Conservation (phyloP, 2,888 invertebrate genomes). For the Phymatocera aterrima region DNA sequence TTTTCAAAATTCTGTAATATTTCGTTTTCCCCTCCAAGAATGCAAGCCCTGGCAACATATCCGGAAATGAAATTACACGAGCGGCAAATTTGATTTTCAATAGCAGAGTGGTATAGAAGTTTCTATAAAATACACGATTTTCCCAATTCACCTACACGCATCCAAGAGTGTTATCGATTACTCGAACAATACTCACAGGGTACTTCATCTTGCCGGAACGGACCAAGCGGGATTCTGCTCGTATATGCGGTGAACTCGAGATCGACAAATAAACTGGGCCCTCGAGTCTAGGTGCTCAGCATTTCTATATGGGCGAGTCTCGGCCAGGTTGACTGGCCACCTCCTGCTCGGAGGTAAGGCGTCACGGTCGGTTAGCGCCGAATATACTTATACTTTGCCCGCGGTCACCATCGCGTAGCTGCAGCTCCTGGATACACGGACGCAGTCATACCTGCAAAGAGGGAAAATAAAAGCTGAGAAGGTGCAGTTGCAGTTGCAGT, state of each 20-base stretch:
- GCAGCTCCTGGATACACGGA: too few relatives aligned
- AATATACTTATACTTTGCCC: constrained; percentile 20
- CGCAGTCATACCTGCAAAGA: background rate
- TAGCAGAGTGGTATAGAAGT: too few relatives aligned
- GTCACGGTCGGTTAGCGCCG: constrained; percentile 36
- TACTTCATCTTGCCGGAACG: constrained; percentile 27
- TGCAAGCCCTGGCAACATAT: too few relatives aligned
- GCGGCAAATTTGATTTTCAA: too few relatives aligned
- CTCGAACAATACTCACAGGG: constrained; percentile 23
- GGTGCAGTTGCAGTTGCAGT: too few relatives aligned
- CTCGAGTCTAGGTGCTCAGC: constrained; percentile 10
- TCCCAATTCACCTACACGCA: background rate
- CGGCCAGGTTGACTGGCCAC: constrained; percentile 29
- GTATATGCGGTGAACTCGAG: constrained; percentile 14
- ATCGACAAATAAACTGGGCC: constrained; percentile 26
- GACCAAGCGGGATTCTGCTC: background rate
- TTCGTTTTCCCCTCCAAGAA: too few relatives aligned
- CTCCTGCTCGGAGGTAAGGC: constrained; percentile 24
- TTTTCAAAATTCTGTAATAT: too few relatives aligned
- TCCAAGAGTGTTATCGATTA: background rate
- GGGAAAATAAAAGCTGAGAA: background rate
- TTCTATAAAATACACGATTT: background rate
- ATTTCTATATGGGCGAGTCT: constrained; percentile 37
- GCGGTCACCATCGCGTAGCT: background rate
- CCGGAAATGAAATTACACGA: too few relatives aligned